These are phyloP conservation scores for Harpegnathos saltator DNA, from an alignment of 1,140 invertebrate genomes.

Conservation along the genomic window DNA sequence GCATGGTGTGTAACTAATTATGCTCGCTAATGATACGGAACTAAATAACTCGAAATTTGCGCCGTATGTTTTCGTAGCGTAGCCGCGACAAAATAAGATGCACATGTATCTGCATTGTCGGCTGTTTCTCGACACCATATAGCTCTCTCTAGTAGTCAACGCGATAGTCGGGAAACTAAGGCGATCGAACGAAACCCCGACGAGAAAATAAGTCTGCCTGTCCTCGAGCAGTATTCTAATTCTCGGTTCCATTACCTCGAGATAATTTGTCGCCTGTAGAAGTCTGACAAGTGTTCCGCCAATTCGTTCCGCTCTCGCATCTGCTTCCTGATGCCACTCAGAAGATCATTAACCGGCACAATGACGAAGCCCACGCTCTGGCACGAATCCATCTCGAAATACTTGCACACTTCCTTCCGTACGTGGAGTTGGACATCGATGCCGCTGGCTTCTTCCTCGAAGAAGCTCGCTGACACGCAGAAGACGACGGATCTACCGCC, in stretches of 20 bases:
- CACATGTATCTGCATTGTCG: no score
- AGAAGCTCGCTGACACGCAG: slow-evolving; percentile 62
- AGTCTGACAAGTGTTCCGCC: slow-evolving; percentile 67
- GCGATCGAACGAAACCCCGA: no score
- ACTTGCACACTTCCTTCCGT: slow-evolving; percentile 71
- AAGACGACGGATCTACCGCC: slow-evolving; percentile 80
- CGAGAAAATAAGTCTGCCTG: no score
- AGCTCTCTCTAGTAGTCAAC: no score
- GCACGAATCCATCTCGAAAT: slow-evolving; percentile 70
- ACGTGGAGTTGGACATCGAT: slow-evolving; percentile 72
- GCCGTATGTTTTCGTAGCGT: no score
- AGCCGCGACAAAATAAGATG: no score
- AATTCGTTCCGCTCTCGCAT: slow-evolving; percentile 75
- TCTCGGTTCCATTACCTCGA: slow-evolving; percentile 69
- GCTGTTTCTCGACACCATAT: no score
- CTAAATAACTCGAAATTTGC: no score
- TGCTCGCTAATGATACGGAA: no score
- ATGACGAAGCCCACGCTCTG: slow-evolving; percentile 67
- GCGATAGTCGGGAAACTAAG: no score
- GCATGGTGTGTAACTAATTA: no score
- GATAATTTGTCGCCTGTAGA: slow-evolving; percentile 75
- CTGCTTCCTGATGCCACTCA: slow-evolving; percentile 79
- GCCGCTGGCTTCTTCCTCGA: slow-evolving; percentile 50
- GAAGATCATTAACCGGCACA: slow-evolving; percentile 72
- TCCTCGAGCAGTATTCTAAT: not conserved